phyloP scores from a whole-genome alignment of 2,113 vertebrate species.

The Xerus inauris region DNA sequence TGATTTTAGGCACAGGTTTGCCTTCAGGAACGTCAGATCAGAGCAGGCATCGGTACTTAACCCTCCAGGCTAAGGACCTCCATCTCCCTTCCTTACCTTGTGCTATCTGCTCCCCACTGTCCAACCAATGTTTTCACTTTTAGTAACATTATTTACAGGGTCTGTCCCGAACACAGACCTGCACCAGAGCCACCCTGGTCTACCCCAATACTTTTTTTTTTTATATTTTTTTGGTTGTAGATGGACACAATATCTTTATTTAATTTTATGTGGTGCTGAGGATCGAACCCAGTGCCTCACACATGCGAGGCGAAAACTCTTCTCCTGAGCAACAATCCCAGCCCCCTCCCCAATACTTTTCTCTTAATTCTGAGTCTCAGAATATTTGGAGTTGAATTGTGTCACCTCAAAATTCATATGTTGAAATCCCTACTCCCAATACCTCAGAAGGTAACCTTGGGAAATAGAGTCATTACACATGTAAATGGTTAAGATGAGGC shows the following conservation, averaged over 20 bases:
- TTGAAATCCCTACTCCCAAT: too few species aligned
- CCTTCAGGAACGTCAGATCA: background rate
- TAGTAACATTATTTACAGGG: background rate
- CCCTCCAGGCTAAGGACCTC: background rate
- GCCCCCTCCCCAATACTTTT: too few species aligned
- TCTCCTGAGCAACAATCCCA: too few species aligned
- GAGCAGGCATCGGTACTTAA: background rate
- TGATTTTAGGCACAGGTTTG: background rate
- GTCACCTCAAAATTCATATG: background rate
- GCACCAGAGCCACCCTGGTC: background rate
- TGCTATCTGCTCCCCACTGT: background rate
- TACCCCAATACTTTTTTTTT: background rate
- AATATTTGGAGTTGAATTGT: background rate
- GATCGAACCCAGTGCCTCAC: too few species aligned
- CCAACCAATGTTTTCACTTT: background rate
- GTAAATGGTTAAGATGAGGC: background rate
- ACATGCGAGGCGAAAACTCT: too few species aligned
- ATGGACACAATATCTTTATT: too few species aligned
- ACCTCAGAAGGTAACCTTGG: too few species aligned
- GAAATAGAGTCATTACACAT: background rate
- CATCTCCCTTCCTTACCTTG: background rate
- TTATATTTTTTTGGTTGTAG: too few species aligned
- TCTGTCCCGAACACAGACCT: background rate
- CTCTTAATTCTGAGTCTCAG: background rate
- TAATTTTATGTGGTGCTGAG: too few species aligned